phyloP scores from a whole-genome alignment of 2,113 vertebrate genomes.

The Baryphthengus martii region DNA sequence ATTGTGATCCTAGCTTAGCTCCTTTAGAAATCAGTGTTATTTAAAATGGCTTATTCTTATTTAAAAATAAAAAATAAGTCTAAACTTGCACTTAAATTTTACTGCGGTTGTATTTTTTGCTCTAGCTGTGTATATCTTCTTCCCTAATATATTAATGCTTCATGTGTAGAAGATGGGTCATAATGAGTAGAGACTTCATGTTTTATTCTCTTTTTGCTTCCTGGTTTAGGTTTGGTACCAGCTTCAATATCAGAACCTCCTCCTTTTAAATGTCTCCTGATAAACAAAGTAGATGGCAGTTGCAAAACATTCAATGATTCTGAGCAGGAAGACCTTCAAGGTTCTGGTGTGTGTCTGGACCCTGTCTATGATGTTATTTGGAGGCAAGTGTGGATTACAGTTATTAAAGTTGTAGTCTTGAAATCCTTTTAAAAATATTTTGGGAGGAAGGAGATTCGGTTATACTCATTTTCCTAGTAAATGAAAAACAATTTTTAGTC shows the following conservation, averaged over 20 bases:
- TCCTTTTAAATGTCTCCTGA: slow-evolving; percentile 96
- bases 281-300: slow-evolving; percentile 98
- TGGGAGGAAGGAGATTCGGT: not conserved
- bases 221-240: slow-evolving; percentile 85
- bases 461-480: not conserved
- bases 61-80: not conserved
- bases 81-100: not conserved
- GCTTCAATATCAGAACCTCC: slow-evolving; percentile 92
- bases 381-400: slow-evolving; percentile 81
- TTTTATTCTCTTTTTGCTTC: not conserved
- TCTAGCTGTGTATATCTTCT: not conserved
- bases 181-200: not conserved
- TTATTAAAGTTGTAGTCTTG: not conserved
- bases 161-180: not conserved
- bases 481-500: not conserved
- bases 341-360: slow-evolving; percentile 96
- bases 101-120: not conserved
- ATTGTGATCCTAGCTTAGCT: not conserved
- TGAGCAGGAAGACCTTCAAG: slow-evolving; percentile 97
- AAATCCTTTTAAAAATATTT: not conserved
- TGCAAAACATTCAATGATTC: slow-evolving; percentile 98
- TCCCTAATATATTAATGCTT: not conserved
- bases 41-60: not conserved
- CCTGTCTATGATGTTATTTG: slow-evolving; percentile 99
- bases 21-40: not conserved